Conservation (phyloP, 2,888 invertebrate genomes). For the Eristalis arbustorum region DNA sequence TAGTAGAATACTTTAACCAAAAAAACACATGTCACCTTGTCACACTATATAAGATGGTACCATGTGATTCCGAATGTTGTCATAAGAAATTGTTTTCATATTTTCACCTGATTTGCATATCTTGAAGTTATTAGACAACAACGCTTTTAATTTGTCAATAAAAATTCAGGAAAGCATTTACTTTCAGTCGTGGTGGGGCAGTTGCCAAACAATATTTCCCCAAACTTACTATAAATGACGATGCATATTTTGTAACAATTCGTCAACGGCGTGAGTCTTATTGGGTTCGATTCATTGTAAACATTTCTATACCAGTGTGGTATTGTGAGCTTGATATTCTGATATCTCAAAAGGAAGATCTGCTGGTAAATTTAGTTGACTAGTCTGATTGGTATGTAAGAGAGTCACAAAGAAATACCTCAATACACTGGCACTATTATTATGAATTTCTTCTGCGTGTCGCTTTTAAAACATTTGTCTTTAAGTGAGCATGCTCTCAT, state of each 20-base stretch:
- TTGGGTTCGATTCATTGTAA: neutral
- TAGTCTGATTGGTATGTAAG: neutral
- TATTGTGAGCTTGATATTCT: conserved; percentile 19
- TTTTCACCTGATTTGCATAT: conserved; percentile 5
- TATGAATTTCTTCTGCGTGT: neutral
- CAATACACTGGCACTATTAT: neutral
- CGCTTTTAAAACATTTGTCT: conserved; percentile 1
- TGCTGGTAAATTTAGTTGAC: conserved; percentile 18
- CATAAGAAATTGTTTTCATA: conserved; percentile 30
- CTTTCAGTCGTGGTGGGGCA: neutral
- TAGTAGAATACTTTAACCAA: neutral
- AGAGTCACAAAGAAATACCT: neutral
- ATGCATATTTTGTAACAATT: conserved; percentile 16
- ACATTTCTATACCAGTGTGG: neutral
- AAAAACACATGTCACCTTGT: neutral
- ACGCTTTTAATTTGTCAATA: conserved; percentile 49
- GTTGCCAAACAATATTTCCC: conserved; percentile 11
- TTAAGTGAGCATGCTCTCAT: neutral
- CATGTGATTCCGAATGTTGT: neutral
- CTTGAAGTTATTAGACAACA: conserved; percentile 15
- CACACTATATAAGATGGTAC: neutral
- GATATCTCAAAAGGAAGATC: conserved; percentile 26
- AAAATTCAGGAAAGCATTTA: conserved; percentile 36
- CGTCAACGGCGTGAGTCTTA: neutral
- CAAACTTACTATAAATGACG: conserved; percentile 15